A percentile compares a stretch with the other conserved stretches of the same genome.
Evolutionary conservation across 2,797 vertebrate genomes (phyloP).

Genomic region (Agapornis canus): DNA sequence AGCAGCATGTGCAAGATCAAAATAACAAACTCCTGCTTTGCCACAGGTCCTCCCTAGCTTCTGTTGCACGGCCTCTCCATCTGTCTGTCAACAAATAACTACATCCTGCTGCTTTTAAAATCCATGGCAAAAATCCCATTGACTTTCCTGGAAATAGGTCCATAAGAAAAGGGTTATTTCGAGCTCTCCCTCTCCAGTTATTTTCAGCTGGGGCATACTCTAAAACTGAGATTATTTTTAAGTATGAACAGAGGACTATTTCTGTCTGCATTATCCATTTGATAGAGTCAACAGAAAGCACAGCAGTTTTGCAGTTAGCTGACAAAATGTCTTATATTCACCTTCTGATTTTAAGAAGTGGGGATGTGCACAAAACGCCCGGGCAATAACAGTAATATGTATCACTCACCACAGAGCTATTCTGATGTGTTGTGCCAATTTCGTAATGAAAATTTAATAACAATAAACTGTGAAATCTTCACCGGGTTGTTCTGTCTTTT

Average conservation of each 20-base stretch:
- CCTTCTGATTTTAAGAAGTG: slow-evolving; percentile 10
- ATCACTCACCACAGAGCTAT: slow-evolving; percentile 45
- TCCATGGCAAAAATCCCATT: slow-evolving; percentile 3
- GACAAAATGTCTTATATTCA: not conserved
- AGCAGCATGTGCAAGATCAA: slow-evolving; percentile 22
- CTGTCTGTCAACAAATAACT: slow-evolving; percentile 39
- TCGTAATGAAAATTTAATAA: slow-evolving; percentile 59
- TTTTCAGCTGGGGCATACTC: slow-evolving; percentile 39
- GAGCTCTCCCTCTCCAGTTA: slow-evolving; percentile 16
- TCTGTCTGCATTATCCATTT: slow-evolving; percentile 11
- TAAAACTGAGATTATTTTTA: slow-evolving; percentile 44
- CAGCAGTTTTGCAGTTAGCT: not conserved
- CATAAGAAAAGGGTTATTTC: slow-evolving; percentile 24
- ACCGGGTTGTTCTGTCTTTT: not conserved
- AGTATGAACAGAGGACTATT: slow-evolving; percentile 47
- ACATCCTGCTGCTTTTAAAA: not conserved
- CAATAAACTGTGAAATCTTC: slow-evolving; percentile 48
- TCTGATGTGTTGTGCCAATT: slow-evolving; percentile 68
- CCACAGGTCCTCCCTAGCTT: slow-evolving; percentile 13
- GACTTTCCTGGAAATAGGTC: not conserved
- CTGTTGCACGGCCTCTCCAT: slow-evolving; percentile 8
- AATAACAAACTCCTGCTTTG: slow-evolving; percentile 49
- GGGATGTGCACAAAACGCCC: not conserved
- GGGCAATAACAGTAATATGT: slow-evolving; percentile 18
- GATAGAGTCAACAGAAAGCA: slow-evolving; percentile 29